These are phyloP conservation scores for Papilio helenus DNA, from an alignment of 1,140 invertebrate species.

Conservation along the genomic window DNA sequence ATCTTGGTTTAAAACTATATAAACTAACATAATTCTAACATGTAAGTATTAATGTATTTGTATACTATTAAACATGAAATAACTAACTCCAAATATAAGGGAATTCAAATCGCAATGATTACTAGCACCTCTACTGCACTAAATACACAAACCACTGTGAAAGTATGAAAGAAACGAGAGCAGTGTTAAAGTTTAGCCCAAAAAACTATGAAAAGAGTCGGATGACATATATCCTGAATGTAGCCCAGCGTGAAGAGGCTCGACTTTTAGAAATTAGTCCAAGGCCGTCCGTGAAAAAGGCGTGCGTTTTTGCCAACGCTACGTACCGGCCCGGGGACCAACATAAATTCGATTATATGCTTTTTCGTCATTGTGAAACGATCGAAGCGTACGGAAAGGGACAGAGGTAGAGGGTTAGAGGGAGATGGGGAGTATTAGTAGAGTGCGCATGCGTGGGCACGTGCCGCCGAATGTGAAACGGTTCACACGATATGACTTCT, in stretches of 20 bases:
- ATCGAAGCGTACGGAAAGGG: constrained; percentile 71
- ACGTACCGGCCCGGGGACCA: constrained; percentile 53
- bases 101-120: not conserved
- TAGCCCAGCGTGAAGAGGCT: constrained; percentile 38
- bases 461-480: constrained; percentile 57
- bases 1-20: too few species aligned
- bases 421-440: constrained; percentile 44
- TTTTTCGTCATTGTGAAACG: constrained; percentile 79
- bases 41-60: too few species aligned
- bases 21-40: too few species aligned
- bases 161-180: constrained; percentile 34
- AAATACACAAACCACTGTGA: not conserved
- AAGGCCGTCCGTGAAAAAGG: constrained; percentile 49
- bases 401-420: constrained; percentile 50
- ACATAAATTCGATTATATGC: constrained; percentile 81
- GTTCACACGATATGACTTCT: constrained; percentile 45
- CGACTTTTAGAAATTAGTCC: constrained; percentile 47
- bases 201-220: constrained; percentile 27
- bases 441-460: constrained; percentile 72
- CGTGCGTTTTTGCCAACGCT: constrained; percentile 57
- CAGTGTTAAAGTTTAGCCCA: constrained; percentile 21
- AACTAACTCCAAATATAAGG: not conserved
- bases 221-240: constrained; percentile 37
- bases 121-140: not conserved
- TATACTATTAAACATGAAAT: not conserved